Base-by-base conservation (phyloP, 37 sponge, comb jelly and placozoan genomes). In the Halichondria panicea region DNA sequence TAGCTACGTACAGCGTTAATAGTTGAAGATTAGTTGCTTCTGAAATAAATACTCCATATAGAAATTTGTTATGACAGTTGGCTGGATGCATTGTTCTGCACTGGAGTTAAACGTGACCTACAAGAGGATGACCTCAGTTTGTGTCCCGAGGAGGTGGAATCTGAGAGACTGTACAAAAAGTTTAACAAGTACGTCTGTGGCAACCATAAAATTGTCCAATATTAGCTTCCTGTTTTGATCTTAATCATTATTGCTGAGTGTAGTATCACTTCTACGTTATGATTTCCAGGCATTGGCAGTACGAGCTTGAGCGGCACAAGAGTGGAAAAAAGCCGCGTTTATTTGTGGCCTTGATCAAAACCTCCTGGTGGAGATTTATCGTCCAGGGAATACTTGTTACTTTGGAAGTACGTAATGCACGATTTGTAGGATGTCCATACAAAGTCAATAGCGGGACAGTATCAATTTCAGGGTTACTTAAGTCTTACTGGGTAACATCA, bases 11-110 rank as follows among this genome's bases (percentile, higher is more conserved):
- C 7, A 4, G n/a, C n/a, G n/a, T n/a, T n/a, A n/a, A n/a, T n/a
- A 33, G 34, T 25, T 12, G 12, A 18, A 50, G 18, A 18, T 12
- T 18, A 58, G 59, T 58, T 58, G n/a, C 59, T 58, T 31, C 28
- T 58, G 30, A 6, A 58, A 31, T 6, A 25, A 58, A 30, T 25
- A 18, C n/a, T 11, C 15, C 52, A 18, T 15, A 48, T 18, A 11
- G 11, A 18, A 48, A 11, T 18, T 48, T 11, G 15, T 18, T 15
- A 48, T 11, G 52, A 48, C 13, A 18, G 86, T 43, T 90, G 91
- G 91, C 8, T 90, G n/a, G 91, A 84, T 32, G 72, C 76, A 24
- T 55, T 90, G 50, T 62, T 90, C 53, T 81, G 72, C 57, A 30
- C n/a, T 24, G 91, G 91, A 22, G 77, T 63, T 54, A 37, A 70